Evolutionary conservation across 2,888 invertebrate species (phyloP).

Genomic region (Erpobdella octoculata): DNA sequence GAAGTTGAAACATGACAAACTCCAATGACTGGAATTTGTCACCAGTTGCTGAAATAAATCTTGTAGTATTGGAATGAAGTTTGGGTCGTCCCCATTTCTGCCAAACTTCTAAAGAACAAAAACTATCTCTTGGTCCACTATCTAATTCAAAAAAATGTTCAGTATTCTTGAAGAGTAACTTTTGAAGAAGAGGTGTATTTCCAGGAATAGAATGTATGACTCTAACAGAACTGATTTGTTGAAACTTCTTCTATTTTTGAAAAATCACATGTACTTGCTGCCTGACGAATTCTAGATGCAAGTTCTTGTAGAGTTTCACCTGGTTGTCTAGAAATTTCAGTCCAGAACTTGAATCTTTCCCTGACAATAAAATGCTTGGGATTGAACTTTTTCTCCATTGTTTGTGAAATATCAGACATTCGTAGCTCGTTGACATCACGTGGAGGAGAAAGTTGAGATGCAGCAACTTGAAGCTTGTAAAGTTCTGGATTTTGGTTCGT

Average conservation of each 20-base stretch:
- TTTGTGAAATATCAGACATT: background rate
- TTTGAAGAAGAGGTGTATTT: background rate
- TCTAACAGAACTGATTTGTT: background rate
- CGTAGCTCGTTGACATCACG: background rate
- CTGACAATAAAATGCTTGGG: background rate
- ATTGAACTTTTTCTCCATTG: background rate
- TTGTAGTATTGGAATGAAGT: background rate
- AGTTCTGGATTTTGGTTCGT: background rate
- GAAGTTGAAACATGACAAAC: too few species aligned
- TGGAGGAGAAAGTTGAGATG: background rate
- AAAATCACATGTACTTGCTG: slow-evolving; percentile 8
- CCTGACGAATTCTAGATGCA: background rate
- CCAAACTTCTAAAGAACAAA: background rate
- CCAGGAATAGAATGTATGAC: too few species aligned
- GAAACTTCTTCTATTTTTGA: background rate
- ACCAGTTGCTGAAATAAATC: background rate
- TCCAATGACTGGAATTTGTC: background rate
- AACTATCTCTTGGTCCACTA: background rate
- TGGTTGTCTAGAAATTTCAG: background rate
- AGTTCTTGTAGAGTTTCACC: background rate
- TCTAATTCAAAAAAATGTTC: background rate
- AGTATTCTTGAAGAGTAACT: background rate
- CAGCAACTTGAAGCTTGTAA: background rate
- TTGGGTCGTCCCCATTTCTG: background rate
- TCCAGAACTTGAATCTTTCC: background rate